Conservation (phyloP, 2,888 invertebrate species). For the Euzophera pinguis region DNA sequence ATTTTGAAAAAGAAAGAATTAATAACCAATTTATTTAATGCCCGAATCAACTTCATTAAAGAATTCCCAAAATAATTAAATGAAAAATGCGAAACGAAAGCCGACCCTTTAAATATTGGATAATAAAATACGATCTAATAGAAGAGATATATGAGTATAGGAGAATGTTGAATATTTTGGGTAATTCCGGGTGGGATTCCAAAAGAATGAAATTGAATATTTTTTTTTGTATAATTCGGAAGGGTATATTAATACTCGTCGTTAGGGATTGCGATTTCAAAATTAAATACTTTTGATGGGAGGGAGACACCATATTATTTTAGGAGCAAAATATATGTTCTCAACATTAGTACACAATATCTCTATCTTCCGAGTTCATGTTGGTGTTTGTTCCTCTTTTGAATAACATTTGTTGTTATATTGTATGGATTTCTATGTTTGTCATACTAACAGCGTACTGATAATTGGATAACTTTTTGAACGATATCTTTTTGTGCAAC, state of each 20-base stretch:
- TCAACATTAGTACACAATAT: too few species aligned
- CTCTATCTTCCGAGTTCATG: too few species aligned
- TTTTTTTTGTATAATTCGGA: slow-evolving; percentile 1
- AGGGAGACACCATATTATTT: background rate
- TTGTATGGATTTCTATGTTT: too few species aligned
- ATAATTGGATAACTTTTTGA: too few species aligned
- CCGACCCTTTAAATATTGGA: slow-evolving; percentile 10
- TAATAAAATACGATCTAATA: slow-evolving; percentile 8
- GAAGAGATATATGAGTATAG: slow-evolving; percentile 3
- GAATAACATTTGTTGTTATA: too few species aligned
- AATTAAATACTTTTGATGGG: background rate
- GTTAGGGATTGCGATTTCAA: background rate
- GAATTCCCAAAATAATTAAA: background rate
- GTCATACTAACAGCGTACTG: too few species aligned
- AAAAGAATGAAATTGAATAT: slow-evolving; percentile 8
- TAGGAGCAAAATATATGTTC: too few species aligned
- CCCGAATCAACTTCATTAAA: background rate
- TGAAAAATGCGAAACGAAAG: slow-evolving; percentile 3
- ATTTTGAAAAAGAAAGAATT: too few species aligned
- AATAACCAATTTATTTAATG: background rate
- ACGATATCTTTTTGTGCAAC: too few species aligned
- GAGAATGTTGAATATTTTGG: slow-evolving; percentile 3
- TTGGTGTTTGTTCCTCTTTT: too few species aligned
- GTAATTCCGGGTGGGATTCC: background rate
- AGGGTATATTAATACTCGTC: slow-evolving; percentile 3